Base-by-base conservation (phyloP, 2,113 vertebrate species). In the Balaeniceps rex region DNA sequence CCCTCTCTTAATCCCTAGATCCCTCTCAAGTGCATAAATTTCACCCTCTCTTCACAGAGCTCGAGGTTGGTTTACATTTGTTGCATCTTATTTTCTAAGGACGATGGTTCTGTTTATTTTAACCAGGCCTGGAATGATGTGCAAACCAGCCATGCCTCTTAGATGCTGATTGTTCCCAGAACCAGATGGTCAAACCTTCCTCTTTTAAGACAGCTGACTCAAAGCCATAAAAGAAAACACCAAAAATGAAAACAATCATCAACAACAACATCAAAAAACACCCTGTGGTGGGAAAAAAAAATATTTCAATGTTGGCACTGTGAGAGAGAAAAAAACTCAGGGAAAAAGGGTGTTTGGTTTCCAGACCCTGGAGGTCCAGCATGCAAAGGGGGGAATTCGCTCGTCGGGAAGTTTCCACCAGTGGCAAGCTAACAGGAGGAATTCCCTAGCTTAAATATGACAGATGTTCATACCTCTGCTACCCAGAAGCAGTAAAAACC, bases 161-260 rank as follows among this genome's bases (percentile, higher is more conserved):
- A 90, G 81, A 96, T 86, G 57, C 70, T 82, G 82, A 89, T 47
- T 88, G 75, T 94, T 97, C 90, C 88, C 95, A 96, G 95, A 91
- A 93, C 88, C 92, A 97, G 94, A 94, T 69, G 92, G 90, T 85
- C 88, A 95, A 86, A 88, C 60, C 90, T 89, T 93, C 86, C 57
- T 55, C 82, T 94, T 96, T 95, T 33, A 96, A 96, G 94, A 82
- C 71, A 95, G 87, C 82, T 94, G 87, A 95, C 87, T 96, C 71
- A 93, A 95, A 96, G 61, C 78, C 93, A 91, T 97, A 52, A 96
- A 96, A 94, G 65, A 95, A 97, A 96, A 94, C 77, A 91, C 84
- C 55, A 85, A 95, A 97, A 96, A 94, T 91, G 40, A 96, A 97
- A 97, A 96, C 66, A 92, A 94, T 86, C 69, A 92, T 82, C 80